Conservation (phyloP, 2,797 vertebrate species). For the Anisognathus igniventris region DNA sequence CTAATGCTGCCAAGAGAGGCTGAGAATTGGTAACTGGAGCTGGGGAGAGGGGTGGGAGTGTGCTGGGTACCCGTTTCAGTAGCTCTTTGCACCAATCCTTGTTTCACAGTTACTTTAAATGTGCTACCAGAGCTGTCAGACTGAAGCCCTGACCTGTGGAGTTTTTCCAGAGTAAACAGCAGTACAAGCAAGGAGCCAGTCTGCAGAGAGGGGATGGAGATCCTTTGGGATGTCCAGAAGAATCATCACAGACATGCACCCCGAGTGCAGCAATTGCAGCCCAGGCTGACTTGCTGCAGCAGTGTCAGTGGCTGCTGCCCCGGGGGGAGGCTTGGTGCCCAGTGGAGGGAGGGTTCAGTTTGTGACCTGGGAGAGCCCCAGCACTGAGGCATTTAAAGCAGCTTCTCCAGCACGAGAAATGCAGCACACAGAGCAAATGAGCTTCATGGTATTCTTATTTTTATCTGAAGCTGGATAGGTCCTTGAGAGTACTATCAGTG, state of each 20-base stretch:
- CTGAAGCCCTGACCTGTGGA: neutral
- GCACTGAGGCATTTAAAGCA: neutral
- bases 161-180: neutral
- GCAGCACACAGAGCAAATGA: neutral
- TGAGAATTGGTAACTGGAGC: neutral
- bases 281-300: neutral
- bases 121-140: neutral
- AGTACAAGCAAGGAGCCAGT: neutral
- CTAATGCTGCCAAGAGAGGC: neutral
- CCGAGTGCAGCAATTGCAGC: fast-evolving
- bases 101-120: neutral
- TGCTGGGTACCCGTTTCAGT: neutral
- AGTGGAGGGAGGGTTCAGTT: neutral
- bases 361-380: neutral
- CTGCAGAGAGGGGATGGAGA: neutral
- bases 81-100: neutral
- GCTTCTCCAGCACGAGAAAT: neutral
- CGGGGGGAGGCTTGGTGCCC: neutral
- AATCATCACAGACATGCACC: fast-evolving
- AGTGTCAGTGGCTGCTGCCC: neutral
- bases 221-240: neutral
- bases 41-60: neutral
- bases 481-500: neutral
- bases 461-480: neutral
- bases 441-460: neutral